phyloP scores from a whole-genome alignment of 2,888 invertebrate genomes.

The Apodemia zela region DNA sequence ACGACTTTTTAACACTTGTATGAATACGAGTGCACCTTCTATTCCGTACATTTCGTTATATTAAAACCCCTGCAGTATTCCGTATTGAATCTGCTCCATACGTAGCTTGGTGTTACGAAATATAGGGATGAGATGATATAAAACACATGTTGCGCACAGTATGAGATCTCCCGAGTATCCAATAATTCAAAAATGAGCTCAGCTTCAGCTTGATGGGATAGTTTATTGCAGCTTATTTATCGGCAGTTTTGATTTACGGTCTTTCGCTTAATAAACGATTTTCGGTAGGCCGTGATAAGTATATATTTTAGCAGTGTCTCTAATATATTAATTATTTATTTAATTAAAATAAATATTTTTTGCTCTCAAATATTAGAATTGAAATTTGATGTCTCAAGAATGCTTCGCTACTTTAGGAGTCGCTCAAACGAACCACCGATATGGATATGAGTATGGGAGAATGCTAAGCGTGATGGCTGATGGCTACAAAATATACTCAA shows the following conservation, averaged over 20 bases:
- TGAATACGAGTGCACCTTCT: conserved; percentile 54
- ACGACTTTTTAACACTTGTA: conserved; percentile 70
- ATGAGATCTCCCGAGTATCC: conserved; percentile 51
- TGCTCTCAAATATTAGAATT: too few relatives aligned
- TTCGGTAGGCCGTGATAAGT: conserved; percentile 11
- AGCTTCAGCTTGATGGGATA: conserved; percentile 51
- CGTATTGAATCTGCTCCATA: conserved; percentile 64
- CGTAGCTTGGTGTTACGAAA: conserved; percentile 57
- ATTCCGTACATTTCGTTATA: conserved; percentile 62
- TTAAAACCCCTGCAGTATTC: conserved; percentile 61
- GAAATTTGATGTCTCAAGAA: too few relatives aligned
- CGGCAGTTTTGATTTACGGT: conserved; percentile 47
- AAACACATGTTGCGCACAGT: conserved; percentile 67
- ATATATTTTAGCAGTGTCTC: too few relatives aligned
- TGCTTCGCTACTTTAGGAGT: too few relatives aligned
- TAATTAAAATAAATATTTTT: too few relatives aligned
- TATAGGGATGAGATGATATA: conserved; percentile 54
- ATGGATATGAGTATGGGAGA: too few relatives aligned
- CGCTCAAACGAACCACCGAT: too few relatives aligned
- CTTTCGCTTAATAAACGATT: conserved; percentile 41
- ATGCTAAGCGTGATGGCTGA: too few relatives aligned
- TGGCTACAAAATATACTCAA: too few relatives aligned
- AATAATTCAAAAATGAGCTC: conserved; percentile 70
- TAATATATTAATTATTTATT: too few relatives aligned
- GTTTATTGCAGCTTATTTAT: conserved; percentile 56